Conservation (phyloP, 2,888 invertebrate species). For the Sicus ferrugineus region DNA sequence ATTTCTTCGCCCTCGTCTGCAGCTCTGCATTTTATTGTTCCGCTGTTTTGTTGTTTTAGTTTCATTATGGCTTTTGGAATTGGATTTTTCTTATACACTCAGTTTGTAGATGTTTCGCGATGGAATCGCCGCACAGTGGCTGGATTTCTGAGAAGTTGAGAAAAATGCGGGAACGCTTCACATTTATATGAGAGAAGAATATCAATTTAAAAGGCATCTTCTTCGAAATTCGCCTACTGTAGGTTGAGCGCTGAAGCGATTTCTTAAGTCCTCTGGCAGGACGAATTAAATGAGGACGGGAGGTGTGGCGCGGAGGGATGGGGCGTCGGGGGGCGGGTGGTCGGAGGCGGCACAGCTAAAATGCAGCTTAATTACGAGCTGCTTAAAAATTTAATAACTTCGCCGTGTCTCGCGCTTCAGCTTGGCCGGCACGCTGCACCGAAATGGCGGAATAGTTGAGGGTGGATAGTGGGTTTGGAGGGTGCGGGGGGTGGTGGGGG, state of each 20-base stretch:
- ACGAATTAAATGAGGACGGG: neutral
- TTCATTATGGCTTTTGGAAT: neutral
- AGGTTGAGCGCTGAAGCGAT: neutral
- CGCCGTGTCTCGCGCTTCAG: too few species aligned
- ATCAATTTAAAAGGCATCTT: too few species aligned
- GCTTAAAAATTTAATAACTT: slow-evolving; percentile 31
- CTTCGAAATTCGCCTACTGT: neutral
- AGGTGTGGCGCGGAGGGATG: neutral
- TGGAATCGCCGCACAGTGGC: too few species aligned
- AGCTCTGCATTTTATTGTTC: slow-evolving; percentile 8
- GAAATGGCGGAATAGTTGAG: slow-evolving; percentile 2
- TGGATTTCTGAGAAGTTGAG: too few species aligned
- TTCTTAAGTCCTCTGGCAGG: neutral
- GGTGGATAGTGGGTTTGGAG: too few species aligned
- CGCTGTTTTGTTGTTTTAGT: slow-evolving; percentile 3
- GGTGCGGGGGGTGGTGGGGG: neutral
- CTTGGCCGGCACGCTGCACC: too few species aligned
- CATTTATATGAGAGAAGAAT: too few species aligned
- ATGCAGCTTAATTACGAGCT: slow-evolving; percentile 27
- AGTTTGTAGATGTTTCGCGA: neutral
- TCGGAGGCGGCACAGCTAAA: neutral
- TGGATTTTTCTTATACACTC: slow-evolving; percentile 20
- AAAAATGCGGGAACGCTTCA: too few species aligned
- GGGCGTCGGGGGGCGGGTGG: neutral
- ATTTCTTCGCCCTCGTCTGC: too few species aligned